Evolutionary conservation across 2,113 vertebrate genomes (phyloP).

Genomic region (Lampris incognitus): DNA sequence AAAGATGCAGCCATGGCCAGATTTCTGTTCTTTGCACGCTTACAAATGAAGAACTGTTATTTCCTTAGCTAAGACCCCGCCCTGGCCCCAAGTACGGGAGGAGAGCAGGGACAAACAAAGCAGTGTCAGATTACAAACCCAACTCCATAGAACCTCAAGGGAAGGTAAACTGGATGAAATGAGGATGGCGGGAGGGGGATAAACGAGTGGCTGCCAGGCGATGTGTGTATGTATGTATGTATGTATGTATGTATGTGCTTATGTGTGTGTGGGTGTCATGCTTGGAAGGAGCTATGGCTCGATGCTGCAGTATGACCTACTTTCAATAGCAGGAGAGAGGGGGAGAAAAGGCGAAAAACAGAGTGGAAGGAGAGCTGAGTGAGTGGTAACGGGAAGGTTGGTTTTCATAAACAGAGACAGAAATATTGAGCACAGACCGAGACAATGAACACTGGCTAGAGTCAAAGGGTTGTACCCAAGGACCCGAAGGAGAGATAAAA

Average conservation of each 20-base stretch:
- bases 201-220: conserved; percentile 58
- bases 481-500: background rate
- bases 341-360: conserved; percentile 1
- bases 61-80: background rate
- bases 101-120: conserved; percentile 29
- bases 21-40: no score
- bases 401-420: background rate
- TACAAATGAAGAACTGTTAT: background rate
- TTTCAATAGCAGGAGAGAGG: conserved; percentile 63
- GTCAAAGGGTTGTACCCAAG: background rate
- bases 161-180: conserved; percentile 48
- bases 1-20: no score
- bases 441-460: background rate
- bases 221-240: conserved; percentile 27
- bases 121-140: conserved; percentile 50
- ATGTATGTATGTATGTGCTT: conserved; percentile 24
- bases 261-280: conserved; percentile 56
- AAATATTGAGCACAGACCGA: background rate
- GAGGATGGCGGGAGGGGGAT: conserved; percentile 2
- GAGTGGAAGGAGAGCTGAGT: conserved; percentile 6
- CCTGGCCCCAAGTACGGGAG: background rate
- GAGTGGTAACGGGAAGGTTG: background rate
- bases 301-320: conserved; percentile 82
- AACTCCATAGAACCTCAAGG: conserved; percentile 39
- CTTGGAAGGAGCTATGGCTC: conserved; percentile 67